These are phyloP conservation scores for Megalops cyprinoides DNA, from an alignment of 2,797 vertebrate genomes.

Conservation along the genomic window DNA sequence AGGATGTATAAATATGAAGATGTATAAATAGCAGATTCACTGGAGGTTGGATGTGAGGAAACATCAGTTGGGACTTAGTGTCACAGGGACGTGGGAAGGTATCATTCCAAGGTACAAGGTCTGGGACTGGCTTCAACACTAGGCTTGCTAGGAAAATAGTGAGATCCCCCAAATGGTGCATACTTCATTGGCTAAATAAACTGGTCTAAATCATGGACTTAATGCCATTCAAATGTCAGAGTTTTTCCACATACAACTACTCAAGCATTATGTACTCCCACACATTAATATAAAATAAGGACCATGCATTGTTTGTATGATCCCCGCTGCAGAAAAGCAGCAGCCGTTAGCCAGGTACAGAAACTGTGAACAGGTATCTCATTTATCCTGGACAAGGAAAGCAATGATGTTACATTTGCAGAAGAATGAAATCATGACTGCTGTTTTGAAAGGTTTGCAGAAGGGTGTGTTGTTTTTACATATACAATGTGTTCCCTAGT, in stretches of 20 bases:
- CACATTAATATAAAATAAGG: not conserved
- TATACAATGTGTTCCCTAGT: not conserved
- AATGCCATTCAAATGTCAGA: too few relatives aligned
- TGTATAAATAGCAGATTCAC: too few relatives aligned
- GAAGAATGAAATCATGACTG: not conserved
- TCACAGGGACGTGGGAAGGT: too few relatives aligned
- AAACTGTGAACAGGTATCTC: conserved; percentile 9
- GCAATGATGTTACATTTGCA: not conserved
- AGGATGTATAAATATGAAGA: too few relatives aligned
- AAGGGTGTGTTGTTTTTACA: not conserved
- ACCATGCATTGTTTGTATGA: not conserved
- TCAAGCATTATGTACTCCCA: not conserved
- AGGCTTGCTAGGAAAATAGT: too few relatives aligned
- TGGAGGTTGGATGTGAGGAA: too few relatives aligned
- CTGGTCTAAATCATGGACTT: too few relatives aligned
- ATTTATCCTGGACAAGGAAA: not conserved
- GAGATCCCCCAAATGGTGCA: too few relatives aligned
- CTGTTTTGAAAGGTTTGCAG: not conserved
- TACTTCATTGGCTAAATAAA: too few relatives aligned
- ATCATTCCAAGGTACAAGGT: too few relatives aligned
- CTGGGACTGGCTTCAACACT: too few relatives aligned
- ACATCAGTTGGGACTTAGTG: too few relatives aligned
- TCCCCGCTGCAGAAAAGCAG: not conserved
- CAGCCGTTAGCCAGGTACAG: not conserved
- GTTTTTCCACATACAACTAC: not conserved